These are phyloP conservation scores for Stichopus horrens DNA, from an alignment of 53 echinoderm and acorn worm genomes.

Conservation along the genomic window DNA sequence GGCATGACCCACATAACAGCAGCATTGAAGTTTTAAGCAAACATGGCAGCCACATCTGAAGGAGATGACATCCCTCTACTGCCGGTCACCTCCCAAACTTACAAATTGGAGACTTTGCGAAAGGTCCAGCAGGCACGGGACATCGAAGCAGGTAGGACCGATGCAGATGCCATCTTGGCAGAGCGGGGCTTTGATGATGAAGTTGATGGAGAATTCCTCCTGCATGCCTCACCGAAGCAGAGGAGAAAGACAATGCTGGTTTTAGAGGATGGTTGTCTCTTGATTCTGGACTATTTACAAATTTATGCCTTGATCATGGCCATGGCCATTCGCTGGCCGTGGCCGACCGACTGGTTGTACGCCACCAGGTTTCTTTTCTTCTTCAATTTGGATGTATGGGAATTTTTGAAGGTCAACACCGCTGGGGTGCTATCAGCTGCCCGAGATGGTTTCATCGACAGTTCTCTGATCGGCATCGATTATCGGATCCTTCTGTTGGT, in stretches of 20 bases:
- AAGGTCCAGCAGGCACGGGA: slow-evolving; percentile 73
- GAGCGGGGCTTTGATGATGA: slow-evolving; percentile 72
- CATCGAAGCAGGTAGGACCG: slow-evolving; percentile 58
- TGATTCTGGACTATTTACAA: slow-evolving; percentile 84
- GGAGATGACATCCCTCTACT: slow-evolving; percentile 72
- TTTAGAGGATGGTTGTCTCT: slow-evolving; percentile 68
- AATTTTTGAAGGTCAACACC: slow-evolving; percentile 80
- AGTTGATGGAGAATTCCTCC: slow-evolving; percentile 67
- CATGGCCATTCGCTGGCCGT: slow-evolving; percentile 88
- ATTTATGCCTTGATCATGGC: slow-evolving; percentile 87
- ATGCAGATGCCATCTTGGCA: slow-evolving; percentile 69
- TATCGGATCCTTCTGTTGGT: slow-evolving; percentile 81
- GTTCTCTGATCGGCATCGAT: slow-evolving; percentile 67
- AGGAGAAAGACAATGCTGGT: slow-evolving; percentile 80
- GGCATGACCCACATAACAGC: no score
- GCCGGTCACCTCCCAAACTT: slow-evolving; percentile 36
- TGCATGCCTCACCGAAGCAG: slow-evolving; percentile 68
- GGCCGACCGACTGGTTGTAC: slow-evolving; percentile 87
- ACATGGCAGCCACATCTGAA: slow-evolving; percentile 49
- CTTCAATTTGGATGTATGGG: slow-evolving; percentile 91
- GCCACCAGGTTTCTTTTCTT: slow-evolving; percentile 75
- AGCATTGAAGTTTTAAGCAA: not conserved
- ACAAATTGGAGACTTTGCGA: slow-evolving; percentile 46
- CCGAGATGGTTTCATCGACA: slow-evolving; percentile 72
- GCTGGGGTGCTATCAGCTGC: slow-evolving; percentile 74